These are phyloP conservation scores for Dendrolimus houi DNA, from an alignment of 2,888 invertebrate genomes.

Conservation along the genomic window DNA sequence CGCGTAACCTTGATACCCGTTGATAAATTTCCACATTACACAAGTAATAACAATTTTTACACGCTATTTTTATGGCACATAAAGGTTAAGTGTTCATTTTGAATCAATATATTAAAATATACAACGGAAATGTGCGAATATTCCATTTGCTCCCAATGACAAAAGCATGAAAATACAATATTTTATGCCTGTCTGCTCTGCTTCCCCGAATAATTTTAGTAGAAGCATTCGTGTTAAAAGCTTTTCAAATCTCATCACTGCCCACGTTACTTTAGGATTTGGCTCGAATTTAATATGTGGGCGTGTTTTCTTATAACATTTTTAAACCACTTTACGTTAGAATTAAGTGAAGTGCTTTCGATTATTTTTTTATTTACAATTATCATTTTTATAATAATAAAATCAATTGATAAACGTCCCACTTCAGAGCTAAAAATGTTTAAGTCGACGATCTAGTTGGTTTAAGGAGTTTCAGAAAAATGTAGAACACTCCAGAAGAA, in stretches of 20 bases:
- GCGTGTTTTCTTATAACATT: neutral
- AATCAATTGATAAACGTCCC: too few species aligned
- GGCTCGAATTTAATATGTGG: neutral
- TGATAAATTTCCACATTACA: neutral
- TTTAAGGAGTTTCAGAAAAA: too few species aligned
- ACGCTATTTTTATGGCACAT: neutral
- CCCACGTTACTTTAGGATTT: conserved; percentile 1
- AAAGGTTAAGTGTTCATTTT: neutral
- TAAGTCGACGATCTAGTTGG: too few species aligned
- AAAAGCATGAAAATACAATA: neutral
- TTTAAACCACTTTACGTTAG: too few species aligned
- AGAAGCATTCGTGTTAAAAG: conserved; percentile 5
- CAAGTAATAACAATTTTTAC: neutral
- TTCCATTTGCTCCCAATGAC: neutral
- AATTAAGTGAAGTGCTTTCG: too few species aligned
- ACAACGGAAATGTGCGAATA: neutral
- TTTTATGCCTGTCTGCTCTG: neutral
- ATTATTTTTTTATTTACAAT: too few species aligned
- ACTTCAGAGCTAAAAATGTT: too few species aligned
- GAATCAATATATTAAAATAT: neutral
- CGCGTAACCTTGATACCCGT: neutral
- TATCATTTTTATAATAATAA: too few species aligned
- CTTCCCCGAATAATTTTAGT: conserved; percentile 3
- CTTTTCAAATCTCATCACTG: conserved; percentile 5
- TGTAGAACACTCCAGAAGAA: too few species aligned